These are phyloP conservation scores for Lordiphosa mommai DNA, from an alignment of 1,140 invertebrate species.

Conservation along the genomic window DNA sequence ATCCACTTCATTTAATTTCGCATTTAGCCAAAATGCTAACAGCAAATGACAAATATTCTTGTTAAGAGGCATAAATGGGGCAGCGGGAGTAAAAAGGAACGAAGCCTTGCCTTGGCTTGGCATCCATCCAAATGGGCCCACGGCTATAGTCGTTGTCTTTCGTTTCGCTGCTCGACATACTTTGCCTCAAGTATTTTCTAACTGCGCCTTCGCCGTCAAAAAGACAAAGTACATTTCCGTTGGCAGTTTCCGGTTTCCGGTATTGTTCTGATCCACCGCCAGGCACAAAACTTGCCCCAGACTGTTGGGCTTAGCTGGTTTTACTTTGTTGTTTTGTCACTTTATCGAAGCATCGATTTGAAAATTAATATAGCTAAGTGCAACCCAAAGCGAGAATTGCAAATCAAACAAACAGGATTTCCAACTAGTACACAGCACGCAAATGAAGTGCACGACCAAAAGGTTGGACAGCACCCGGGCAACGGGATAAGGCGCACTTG, in stretches of 20 bases:
- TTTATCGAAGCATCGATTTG: constrained; percentile 37
- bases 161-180: constrained; percentile 65
- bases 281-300: constrained; percentile 16
- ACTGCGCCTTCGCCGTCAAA: constrained; percentile 62
- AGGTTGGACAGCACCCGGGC: constrained; percentile 2
- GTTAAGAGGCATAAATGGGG: constrained; percentile 74
- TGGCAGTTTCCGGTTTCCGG: constrained; percentile 73
- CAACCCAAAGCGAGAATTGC: constrained; percentile 37
- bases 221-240: constrained; percentile 77
- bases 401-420: constrained; percentile 51
- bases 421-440: constrained; percentile 12
- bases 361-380: constrained; percentile 68
- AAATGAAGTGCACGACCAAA: constrained; percentile 28
- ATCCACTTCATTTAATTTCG: constrained; percentile 78
- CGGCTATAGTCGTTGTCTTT: constrained; percentile 28
- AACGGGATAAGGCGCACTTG: constrained; percentile 1
- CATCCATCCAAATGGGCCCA: constrained; percentile 48
- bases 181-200: constrained; percentile 67
- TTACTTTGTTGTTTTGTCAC: constrained; percentile 2
- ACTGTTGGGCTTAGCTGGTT: constrained; percentile 16
- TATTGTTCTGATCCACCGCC: constrained; percentile 61
- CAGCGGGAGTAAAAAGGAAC: neutral
- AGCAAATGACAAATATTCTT: constrained; percentile 78
- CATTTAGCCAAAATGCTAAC: constrained; percentile 78
- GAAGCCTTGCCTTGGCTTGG: constrained; percentile 26